Base-by-base conservation (phyloP, 2,888 invertebrate species). In the Noctua pronuba region DNA sequence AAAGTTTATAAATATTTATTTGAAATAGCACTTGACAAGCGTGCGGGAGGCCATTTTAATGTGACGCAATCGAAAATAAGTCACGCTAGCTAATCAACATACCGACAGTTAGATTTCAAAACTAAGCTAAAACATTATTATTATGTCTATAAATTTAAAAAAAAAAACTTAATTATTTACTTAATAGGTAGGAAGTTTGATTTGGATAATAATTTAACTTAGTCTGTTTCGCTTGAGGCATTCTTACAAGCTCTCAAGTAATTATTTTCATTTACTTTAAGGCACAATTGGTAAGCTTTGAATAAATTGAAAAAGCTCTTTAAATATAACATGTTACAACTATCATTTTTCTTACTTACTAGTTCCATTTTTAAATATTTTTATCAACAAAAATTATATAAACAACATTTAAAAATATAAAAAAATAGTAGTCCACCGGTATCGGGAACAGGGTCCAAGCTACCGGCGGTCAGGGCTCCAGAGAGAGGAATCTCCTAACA, bases 271-370 rank as follows among this genome's bases (percentile, higher is more conserved):
- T 68, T 41, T 3, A 11, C 18, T 73, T 7, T 21, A 70, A 70
- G 69, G 73, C 73, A 74, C 41, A 74, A 35, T 49, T 35, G 68
- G 68, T 68, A 68, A 16, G 49, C 24, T 24, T 31, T 7, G 18
- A 68, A 16, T 8, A 21, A 21, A 46, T 46, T 58, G 28, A 8
- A 18, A 18, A 28, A 10, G 18, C 16, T 46, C 2, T 62, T 21
- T 62, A 35, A 31, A 35, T 35, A 35, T 21, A 6, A 62, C 64
- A 64, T 38, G 11, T 35, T 46, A 16, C 1, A 46, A n/a, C n/a
- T n/a, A n/a, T n/a, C n/a, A n/a, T n/a, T n/a, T n/a, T n/a, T n/a
- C n/a, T n/a, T n/a, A n/a, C n/a, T n/a, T n/a, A n/a, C n/a, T n/a
- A n/a, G n/a, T n/a, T n/a, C n/a, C n/a, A n/a, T n/a, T n/a, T n/a